Conservation (phyloP, 2,113 vertebrate species). For the Euleptes europaea region DNA sequence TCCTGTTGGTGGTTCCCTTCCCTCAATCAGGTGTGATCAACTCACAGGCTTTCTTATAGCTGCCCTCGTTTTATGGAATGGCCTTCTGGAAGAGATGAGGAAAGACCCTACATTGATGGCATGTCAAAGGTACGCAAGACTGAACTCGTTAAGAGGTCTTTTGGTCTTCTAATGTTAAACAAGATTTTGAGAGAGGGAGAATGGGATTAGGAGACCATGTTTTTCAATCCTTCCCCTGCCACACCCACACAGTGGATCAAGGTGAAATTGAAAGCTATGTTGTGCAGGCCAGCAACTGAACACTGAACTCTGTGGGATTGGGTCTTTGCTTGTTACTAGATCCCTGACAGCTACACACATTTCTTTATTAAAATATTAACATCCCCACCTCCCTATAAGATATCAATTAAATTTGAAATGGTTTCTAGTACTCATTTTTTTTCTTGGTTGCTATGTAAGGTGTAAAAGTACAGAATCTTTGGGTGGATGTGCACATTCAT, state of each 20-base stretch:
- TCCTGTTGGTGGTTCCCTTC: too few species aligned
- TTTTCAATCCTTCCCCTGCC: too few species aligned
- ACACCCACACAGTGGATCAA: too few species aligned
- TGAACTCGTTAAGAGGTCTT: too few species aligned
- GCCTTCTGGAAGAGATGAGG: too few species aligned
- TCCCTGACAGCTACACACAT: background rate
- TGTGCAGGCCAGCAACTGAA: background rate
- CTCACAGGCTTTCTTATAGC: too few species aligned
- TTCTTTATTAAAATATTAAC: background rate
- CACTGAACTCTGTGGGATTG: too few species aligned
- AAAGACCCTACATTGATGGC: too few species aligned
- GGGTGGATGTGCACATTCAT: background rate
- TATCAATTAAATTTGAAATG: background rate
- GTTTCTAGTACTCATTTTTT: background rate
- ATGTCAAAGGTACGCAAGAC: too few species aligned
- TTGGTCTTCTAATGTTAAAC: too few species aligned
- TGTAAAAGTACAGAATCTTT: background rate
- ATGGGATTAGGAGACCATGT: background rate
- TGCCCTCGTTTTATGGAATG: too few species aligned
- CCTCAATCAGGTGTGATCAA: too few species aligned
- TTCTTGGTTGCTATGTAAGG: background rate
- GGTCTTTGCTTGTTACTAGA: background rate
- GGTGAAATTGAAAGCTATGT: background rate
- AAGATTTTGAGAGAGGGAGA: background rate
- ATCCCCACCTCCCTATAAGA: background rate